Base-by-base conservation (phyloP, 2,113 vertebrate genomes). In the Hepsetus odoe region DNA sequence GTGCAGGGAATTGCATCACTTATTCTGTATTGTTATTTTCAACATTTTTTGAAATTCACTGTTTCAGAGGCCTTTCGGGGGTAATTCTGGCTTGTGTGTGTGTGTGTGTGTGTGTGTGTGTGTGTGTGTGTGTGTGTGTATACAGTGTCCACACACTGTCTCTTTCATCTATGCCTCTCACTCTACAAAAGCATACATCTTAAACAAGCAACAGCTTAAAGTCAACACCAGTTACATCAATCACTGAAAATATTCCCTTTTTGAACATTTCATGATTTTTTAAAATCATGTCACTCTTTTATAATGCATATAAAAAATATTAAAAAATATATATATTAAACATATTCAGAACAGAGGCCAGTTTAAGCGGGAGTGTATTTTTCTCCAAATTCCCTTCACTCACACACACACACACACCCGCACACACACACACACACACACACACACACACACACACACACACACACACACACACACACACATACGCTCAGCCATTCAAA, bases 1-100 rank as follows among this genome's bases (percentile, higher is more conserved):
- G 53, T 64, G 53, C 10, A 16, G 46, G 16, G 71, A 82, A 74
- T 78, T 82, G 71, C 64, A 74, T 64, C 75, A 82, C n/a, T n/a
- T 82, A 70, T 82, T n/a, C 24, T 55, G 51, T 55, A 24, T 55
- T 55, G 65, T 73, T 55, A 24, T 55, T 55, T 72, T 73, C 40
- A 18, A 33, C n/a, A 42, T 22, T 1, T 55, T 82, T 82, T 74
- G 38, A 74, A 74, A 78, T 78, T 74, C 64, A 70, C 11, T 64
- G 10, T 82, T 74, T 82, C 46, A 74, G 28, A 70, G 49, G 59
- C 56, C 56, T 44, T 55, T 78, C 38, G 26, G 24, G 33, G 49
- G 12, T 24, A 28, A 30, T 32, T 56, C 13, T 18, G 55, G 26
- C 38, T 22, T 32, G 62, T 75, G 11, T 33, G 7, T 49, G 24